Percentiles rank a stretch among this genome's conserved stretches.
phyloP scores from a whole-genome alignment of 2,797 vertebrate genomes.

The Peromyscus melanophrys region DNA sequence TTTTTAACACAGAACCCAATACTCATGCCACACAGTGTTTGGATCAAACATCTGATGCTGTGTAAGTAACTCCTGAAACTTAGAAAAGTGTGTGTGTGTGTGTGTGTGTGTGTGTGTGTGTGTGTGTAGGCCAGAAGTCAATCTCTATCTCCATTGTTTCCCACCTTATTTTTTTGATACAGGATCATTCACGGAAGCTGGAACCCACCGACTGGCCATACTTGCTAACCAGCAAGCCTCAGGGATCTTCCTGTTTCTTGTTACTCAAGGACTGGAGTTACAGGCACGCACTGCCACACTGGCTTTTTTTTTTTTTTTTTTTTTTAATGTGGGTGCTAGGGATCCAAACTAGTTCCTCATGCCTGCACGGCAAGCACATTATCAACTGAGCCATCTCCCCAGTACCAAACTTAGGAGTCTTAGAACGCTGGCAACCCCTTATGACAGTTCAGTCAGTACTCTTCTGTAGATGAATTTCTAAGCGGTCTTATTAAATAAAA shows the following conservation, averaged over 20 bases:
- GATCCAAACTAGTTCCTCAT: neutral
- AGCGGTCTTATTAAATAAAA: too few relatives aligned
- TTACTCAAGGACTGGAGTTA: neutral
- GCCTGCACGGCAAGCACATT: neutral
- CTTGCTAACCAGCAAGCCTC: neutral
- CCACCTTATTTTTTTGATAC: neutral
- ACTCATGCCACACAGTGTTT: neutral
- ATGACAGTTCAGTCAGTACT: neutral
- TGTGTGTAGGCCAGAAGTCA: neutral
- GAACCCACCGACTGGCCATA: too few relatives aligned
- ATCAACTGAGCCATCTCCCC: neutral
- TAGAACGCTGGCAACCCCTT: neutral
- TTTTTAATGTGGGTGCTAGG: neutral
- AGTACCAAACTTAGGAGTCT: neutral
- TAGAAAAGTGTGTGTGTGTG: too few relatives aligned
- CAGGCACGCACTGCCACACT: neutral
- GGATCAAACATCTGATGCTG: neutral
- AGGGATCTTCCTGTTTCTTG: neutral
- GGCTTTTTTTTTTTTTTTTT: neutral
- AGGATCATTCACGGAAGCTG: neutral
- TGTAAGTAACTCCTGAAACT: neutral
- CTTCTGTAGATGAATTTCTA: too few relatives aligned
- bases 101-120: too few relatives aligned
- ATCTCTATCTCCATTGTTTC: neutral
- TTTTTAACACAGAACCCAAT: neutral